phyloP scores from a whole-genome alignment of 2,888 invertebrate species.

The Plebejus melissa region DNA sequence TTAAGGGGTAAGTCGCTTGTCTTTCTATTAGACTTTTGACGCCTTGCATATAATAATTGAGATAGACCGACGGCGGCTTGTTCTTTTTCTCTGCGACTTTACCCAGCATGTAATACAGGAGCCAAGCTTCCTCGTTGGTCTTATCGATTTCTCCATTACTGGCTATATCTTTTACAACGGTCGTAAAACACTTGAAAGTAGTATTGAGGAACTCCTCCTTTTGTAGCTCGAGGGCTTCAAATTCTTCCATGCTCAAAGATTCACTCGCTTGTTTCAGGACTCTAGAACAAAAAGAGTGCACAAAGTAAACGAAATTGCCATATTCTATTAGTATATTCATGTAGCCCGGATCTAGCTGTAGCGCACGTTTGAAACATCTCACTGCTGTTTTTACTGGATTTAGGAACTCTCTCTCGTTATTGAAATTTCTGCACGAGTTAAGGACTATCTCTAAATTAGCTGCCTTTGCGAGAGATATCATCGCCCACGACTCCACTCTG shows the following conservation, averaged over 20 bases:
- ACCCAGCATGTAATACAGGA: conserved; percentile 96
- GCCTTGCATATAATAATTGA: conserved; percentile 90
- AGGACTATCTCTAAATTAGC: conserved; percentile 88
- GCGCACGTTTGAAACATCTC: conserved; percentile 88
- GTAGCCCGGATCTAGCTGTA: conserved; percentile 86
- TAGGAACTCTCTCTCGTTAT: conserved; percentile 81
- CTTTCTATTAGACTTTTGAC: conserved; percentile 87
- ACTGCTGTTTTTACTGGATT: conserved; percentile 85
- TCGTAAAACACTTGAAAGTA: conserved; percentile 88
- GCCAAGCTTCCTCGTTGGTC: conserved; percentile 91
- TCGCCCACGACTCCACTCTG: conserved; percentile 95
- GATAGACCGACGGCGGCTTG: conserved; percentile 84
- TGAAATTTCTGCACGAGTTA: conserved; percentile 83
- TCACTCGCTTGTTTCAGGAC: conserved; percentile 89
- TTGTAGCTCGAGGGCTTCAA: conserved; percentile 85
- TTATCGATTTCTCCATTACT: conserved; percentile 74
- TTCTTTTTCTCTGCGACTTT: conserved; percentile 94
- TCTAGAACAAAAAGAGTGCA: conserved; percentile 94
- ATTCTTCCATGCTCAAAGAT: conserved; percentile 85
- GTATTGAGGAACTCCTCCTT: conserved; percentile 89
- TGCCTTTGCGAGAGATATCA: conserved; percentile 89
- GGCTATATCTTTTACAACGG: conserved; percentile 81
- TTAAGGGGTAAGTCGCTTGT: conserved; percentile 90
- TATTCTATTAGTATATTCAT: conserved; percentile 93
- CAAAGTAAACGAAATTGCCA: conserved; percentile 92